Evolutionary conservation across 2,888 invertebrate species (phyloP), one percentile per base, ranked within the genome.

Genomic region (Drosophila flavopinicola): DNA sequence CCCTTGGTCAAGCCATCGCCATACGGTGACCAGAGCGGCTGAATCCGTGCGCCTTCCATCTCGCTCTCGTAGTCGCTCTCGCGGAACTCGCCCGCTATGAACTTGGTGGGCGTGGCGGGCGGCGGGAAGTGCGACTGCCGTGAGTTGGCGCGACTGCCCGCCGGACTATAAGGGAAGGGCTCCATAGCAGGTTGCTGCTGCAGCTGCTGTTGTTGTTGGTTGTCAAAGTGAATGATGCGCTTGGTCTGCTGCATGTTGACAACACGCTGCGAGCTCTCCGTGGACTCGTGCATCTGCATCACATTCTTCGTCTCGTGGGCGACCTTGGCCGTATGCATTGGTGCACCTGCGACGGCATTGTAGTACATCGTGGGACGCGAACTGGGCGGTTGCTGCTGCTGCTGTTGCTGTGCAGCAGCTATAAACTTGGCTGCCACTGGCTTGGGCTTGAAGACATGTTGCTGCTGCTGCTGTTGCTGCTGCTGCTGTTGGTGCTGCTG

Each of bases 11-110:
- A 93, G 0, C 91, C 92, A 54, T 94, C 93, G 13, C 93, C 93
- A 9, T 92, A 91, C 0, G 94, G 94, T 0, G 93, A 92, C 95
- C 95, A 95, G 54, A 93, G 92, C 0, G 94, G 92, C 52, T 92
- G 93, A 58, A 95, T 94, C 76, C 92, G 92, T 0, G 92, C 89
- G 10, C 92, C 91, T 63, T 95, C 95, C 4, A 93, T 91, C 78
- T 95, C 95, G 85, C 94, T 94, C 75, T 95, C 94, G 75, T 95
- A 95, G 78, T 95, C 95, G 49, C 94, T 94, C 77, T 94, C 94
- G 11, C 93, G 91, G 66, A 93, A 94, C 61, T 94, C 93, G 9
- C 94, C 94, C 5, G 93, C 93, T 15, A 93, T 89, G 79, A 95
- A 95, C 88, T 94, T 94, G 3, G 92, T 94, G 1, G 94, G 94